Evolutionary conservation across 2,888 invertebrate genomes (phyloP).

Genomic region (Himalopsyche kuldschensis): DNA sequence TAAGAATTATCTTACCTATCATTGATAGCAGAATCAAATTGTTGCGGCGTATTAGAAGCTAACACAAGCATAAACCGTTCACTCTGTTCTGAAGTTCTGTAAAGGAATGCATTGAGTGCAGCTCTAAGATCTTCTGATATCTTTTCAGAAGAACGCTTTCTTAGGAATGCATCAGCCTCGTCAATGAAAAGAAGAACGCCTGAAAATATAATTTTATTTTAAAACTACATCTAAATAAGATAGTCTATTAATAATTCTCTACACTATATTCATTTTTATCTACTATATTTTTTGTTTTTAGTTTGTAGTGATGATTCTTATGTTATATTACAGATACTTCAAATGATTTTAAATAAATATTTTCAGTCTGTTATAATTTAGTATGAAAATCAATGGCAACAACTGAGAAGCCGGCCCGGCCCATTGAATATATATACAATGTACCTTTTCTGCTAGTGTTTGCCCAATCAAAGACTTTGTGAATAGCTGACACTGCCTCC

Average conservation of each 20-base stretch:
- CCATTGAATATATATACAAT: too few species aligned
- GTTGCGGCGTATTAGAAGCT: constrained; percentile 98
- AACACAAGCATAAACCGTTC: constrained; percentile 96
- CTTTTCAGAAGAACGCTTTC: constrained; percentile 86
- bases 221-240: too few species aligned
- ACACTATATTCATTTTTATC: too few species aligned
- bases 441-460: constrained; percentile 67
- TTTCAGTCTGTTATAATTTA: too few species aligned
- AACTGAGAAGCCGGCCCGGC: too few species aligned
- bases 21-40: constrained; percentile 98
- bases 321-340: too few species aligned
- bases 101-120: constrained; percentile 96
- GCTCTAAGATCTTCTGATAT: constrained; percentile 96
- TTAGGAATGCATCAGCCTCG: constrained; percentile 97
- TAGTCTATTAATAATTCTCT: too few species aligned
- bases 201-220: too few species aligned
- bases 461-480: constrained; percentile 97
- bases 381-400: too few species aligned
- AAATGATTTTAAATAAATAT: too few species aligned
- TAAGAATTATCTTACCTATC: constrained; percentile 53
- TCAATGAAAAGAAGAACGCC: constrained; percentile 94
- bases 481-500: constrained; percentile 97
- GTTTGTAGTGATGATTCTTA: too few species aligned
- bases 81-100: constrained; percentile 97
- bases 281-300: too few species aligned